Evolutionary conservation across 2,888 invertebrate genomes (phyloP).

Genomic region (Leucoma salicis): DNA sequence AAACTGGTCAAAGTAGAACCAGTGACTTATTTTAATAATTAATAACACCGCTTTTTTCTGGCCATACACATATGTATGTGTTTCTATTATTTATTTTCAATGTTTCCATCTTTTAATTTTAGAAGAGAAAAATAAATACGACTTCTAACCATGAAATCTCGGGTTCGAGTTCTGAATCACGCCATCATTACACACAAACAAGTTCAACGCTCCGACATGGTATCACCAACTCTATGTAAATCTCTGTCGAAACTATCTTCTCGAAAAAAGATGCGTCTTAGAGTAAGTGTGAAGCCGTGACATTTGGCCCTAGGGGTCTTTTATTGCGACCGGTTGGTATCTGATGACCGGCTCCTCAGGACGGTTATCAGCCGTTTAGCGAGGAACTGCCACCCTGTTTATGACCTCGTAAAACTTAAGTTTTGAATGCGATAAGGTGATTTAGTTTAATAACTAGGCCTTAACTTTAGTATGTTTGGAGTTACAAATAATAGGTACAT

Average conservation of each 20-base stretch:
- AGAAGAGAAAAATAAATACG: too few relatives aligned
- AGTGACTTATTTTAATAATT: too few relatives aligned
- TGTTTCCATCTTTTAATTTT: too few relatives aligned
- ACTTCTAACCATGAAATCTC: too few relatives aligned
- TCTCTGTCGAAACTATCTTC: slow-evolving; percentile 31
- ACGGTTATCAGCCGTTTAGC: slow-evolving; percentile 29
- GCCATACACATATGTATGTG: too few relatives aligned
- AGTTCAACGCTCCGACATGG: slow-evolving; percentile 3
- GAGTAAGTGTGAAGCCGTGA: slow-evolving; percentile 62
- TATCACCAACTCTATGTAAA: slow-evolving; percentile 36
- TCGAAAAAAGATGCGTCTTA: slow-evolving; percentile 45
- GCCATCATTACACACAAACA: too few relatives aligned
- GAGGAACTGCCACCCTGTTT: slow-evolving; percentile 15
- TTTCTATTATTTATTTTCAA: too few relatives aligned
- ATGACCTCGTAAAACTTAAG: slow-evolving; percentile 15
- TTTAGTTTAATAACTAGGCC: background rate
- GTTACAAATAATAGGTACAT: too few relatives aligned
- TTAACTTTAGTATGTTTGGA: too few relatives aligned
- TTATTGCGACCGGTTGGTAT: slow-evolving; percentile 47
- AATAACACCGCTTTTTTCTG: too few relatives aligned
- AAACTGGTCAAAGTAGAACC: too few relatives aligned
- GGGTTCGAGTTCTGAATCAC: too few relatives aligned
- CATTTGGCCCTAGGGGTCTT: slow-evolving; percentile 58
- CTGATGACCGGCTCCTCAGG: slow-evolving; percentile 55
- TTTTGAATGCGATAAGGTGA: slow-evolving; percentile 5